Evolutionary conservation across 1,140 invertebrate genomes (phyloP), one percentile per base, ranked within the genome.

Genomic region (Mactra quadrangularis): DNA sequence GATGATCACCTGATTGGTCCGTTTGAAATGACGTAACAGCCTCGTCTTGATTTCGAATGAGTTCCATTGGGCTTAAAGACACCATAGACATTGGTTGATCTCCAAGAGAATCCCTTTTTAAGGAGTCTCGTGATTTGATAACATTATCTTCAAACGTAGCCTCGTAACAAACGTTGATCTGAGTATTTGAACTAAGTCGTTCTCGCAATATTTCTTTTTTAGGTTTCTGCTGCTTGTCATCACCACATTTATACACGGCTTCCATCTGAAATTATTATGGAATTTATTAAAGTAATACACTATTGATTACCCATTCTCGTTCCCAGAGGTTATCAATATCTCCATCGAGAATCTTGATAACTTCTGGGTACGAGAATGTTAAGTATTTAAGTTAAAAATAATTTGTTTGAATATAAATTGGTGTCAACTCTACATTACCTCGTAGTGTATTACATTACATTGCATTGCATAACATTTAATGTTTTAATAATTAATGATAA

Each of bases 101-200:
- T 11, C 38, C 15, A 66, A 41, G 35, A 7, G 38, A 25, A 19
- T 50, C 45, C 13, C 31, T 38, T 25, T 7, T 41, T 15, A 27
- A 1, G 11, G 25, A 38, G 22, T 57, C 33, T n/a, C 19, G 53
- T 15, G 50, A 35, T 3, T 4, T 25, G n/a, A 72, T 72, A 15
- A 72, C 55, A 25, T 52, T 47, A 57, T 57, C 70, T 0, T 57
- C 50, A 22, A 72, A 55, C 3, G 11, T 53, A 27, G 45, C 52
- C 22, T 72, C 70, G 52, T 72, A 72, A 41, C 70, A 72, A 11
- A 72, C 41, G n/a, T 72, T 72, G 15, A 72, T n/a, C 27, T 72
- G 70, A 1, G 70, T 31, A 15, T 41, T 57, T 38, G 70, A 72
- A 29, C 33, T 55, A 0, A 72, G 17, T 41, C 70, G 27, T 22